phyloP scores from a whole-genome alignment of 1,140 invertebrate genomes.

The Phthorimaea operculella region DNA sequence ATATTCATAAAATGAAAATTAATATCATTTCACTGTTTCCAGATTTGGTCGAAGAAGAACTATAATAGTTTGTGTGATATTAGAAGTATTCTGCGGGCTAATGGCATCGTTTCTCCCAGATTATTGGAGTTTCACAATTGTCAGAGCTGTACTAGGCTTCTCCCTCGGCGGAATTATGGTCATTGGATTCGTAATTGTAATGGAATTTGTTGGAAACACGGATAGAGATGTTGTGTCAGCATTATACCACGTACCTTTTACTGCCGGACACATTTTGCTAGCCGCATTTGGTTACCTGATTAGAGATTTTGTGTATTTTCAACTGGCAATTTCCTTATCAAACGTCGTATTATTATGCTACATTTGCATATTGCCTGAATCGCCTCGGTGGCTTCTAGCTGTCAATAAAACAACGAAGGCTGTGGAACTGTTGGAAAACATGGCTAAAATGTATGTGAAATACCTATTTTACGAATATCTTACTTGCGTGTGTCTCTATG shows the following conservation, averaged over 20 bases:
- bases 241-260: constrained; percentile 70
- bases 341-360: constrained; percentile 65
- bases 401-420: constrained; percentile 69
- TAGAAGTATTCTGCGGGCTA: constrained; percentile 71
- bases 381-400: constrained; percentile 74
- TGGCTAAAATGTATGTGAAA: constrained; percentile 65
- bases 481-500: neutral
- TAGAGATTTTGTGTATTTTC: constrained; percentile 67
- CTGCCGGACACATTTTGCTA: constrained; percentile 66
- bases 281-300: constrained; percentile 68
- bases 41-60: constrained; percentile 73
- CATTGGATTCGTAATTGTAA: constrained; percentile 69
- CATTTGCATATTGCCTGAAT: constrained; percentile 76
- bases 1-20: no score
- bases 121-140: constrained; percentile 71
- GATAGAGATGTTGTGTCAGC: constrained; percentile 71
- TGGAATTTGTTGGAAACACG: constrained; percentile 60
- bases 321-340: constrained; percentile 65
- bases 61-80: constrained; percentile 68
- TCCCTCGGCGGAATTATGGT: constrained; percentile 72
- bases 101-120: constrained; percentile 71
- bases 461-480: constrained; percentile 3
- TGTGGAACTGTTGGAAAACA: constrained; percentile 61
- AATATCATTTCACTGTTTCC: constrained; percentile 18
- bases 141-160: constrained; percentile 71